phyloP scores from a whole-genome alignment of 2,113 vertebrate genomes.

The Emydura subglobosa region DNA sequence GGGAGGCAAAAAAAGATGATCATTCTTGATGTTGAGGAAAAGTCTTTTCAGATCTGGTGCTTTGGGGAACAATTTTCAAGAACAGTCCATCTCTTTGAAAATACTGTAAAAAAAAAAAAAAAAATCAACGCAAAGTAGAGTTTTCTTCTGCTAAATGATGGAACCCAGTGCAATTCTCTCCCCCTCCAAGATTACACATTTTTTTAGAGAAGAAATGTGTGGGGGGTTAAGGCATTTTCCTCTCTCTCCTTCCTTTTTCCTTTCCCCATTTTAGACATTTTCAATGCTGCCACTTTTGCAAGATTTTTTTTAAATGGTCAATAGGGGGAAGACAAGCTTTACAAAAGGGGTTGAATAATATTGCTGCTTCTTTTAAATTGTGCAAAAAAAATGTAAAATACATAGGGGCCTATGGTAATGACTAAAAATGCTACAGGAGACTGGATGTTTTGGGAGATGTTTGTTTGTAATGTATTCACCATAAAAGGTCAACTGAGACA shows the following conservation, averaged over 20 bases:
- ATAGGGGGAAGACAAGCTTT: background rate
- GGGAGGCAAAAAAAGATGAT: accelerated
- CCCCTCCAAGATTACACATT: background rate
- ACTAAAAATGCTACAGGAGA: background rate
- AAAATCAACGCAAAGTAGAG: background rate
- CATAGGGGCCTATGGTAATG: background rate
- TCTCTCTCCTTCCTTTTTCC: background rate
- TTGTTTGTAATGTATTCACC: slow-evolving; percentile 26
- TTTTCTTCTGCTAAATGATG: background rate
- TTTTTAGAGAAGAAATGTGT: background rate
- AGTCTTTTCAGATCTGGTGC: background rate
- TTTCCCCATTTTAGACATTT: background rate
- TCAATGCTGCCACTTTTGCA: background rate
- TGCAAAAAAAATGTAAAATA: background rate
- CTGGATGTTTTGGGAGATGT: background rate
- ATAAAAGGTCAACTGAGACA: slow-evolving; percentile 45
- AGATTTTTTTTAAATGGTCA: background rate
- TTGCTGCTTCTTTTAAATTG: background rate
- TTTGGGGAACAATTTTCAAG: background rate
- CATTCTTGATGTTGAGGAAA: background rate
- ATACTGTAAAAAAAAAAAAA: background rate
- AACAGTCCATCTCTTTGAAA: background rate
- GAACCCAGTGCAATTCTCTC: background rate
- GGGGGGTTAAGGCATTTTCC: background rate
- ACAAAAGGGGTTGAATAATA: background rate